Evolutionary conservation across 1,140 invertebrate genomes (phyloP).

Genomic region (Solen grandis): DNA sequence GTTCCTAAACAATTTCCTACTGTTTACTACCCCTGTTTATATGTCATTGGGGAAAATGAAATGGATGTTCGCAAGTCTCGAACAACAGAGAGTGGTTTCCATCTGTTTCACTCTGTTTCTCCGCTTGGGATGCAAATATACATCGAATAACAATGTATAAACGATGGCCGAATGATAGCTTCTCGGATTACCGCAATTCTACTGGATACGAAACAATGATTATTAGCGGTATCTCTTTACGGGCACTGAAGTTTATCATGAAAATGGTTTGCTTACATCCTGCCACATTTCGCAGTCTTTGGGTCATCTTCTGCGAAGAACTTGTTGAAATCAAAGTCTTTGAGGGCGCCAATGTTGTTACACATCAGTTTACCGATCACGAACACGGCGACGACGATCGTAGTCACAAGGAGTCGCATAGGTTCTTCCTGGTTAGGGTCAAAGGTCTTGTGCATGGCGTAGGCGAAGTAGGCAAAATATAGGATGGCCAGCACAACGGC

Average conservation of each 20-base stretch:
- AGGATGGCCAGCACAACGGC: slow-evolving; percentile 18
- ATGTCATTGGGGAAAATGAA: too few relatives aligned
- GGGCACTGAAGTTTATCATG: neutral
- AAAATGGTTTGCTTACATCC: neutral
- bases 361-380: slow-evolving; percentile 14
- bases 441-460: slow-evolving; percentile 43
- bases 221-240: neutral
- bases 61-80: too few relatives aligned
- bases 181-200: neutral
- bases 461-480: slow-evolving; percentile 53
- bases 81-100: too few relatives aligned
- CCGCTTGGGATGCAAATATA: too few relatives aligned
- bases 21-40: too few relatives aligned
- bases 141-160: too few relatives aligned
- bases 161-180: too few relatives aligned
- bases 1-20: too few relatives aligned
- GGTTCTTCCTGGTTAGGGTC: slow-evolving; percentile 69
- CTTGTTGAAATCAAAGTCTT: slow-evolving; percentile 5
- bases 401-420: slow-evolving; percentile 64
- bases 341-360: neutral
- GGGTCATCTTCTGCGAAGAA: neutral
- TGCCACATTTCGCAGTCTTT: neutral
- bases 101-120: too few relatives aligned
- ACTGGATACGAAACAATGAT: neutral
- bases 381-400: slow-evolving; percentile 47